Evolutionary conservation across 2,888 invertebrate species (phyloP), one percentile per base, ranked within the genome.

Genomic region (Agrochola circellaris): DNA sequence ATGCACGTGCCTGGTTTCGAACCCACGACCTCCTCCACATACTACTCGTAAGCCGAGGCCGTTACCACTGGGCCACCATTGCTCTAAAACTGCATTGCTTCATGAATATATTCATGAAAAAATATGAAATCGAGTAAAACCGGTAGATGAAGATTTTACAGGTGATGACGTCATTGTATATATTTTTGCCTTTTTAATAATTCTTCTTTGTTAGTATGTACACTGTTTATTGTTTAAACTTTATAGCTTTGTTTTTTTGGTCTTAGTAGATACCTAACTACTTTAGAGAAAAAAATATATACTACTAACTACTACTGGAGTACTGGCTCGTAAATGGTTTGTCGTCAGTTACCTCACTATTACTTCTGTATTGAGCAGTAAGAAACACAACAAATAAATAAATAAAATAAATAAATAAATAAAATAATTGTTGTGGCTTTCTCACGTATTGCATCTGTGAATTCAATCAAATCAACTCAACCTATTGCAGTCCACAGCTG

Each of bases 81-180:
- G 38, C 38, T 38, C 38, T 38, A 38, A 7, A 38, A 38, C 38
- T 38, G 38, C 38, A 38, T 38, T 45, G 2, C 23, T 30, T 54
- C 0, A 79, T 70, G 58, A 67, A 82, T 81, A 82, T 81, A 81
- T 74, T 80, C 34, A 71, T 48, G 7, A 34, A 34, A 56, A 61
- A 80, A 69, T 74, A 74, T 69, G 75, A 81, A 75, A 81, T 75
- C 13, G 9, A 58, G 26, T 58, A 11, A 54, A 62, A 80, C 62
- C 42, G 45, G 38, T 66, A 34, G n/a, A 26, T 74, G 70, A 30
- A 73, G 15, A 58, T 26, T 38, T n/a, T 42, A 23, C 42, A 9
- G 30, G 7, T 20, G 73, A 48, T 74, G 71, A 69, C 56, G 74
- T 69, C 61, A 82, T 64, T 30, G 42, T 45, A 42, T 66, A 42